Evolutionary conservation across 2,113 vertebrate species (phyloP), one percentile per base, ranked within the genome.

Genomic region (Colinus virginianus): DNA sequence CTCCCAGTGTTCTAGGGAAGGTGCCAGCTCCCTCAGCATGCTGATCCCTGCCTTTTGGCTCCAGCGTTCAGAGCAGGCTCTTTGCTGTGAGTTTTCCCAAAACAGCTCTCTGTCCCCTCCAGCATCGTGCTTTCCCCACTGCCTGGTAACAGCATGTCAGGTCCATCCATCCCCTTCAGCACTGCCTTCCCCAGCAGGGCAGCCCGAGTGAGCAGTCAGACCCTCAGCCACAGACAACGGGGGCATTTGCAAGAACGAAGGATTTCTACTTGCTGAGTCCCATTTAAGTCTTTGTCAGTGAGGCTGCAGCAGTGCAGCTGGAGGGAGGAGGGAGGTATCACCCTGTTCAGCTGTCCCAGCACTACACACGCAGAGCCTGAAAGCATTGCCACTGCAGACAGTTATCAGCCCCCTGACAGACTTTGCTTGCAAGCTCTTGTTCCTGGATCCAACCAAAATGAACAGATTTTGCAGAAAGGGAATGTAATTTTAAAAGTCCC

Each of bases 21-120:
- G 92, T 95, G 92, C 94, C 94, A 95, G 94, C 68, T 79, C 78
- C 55, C 93, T 93, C 81, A 94, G 84, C 55, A 84, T 94, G 43
- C 89, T 46, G 78, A 70, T 87, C 84, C 79, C 63, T 93, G 91
- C 75, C 77, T 92, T 93, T 79, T 92, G 89, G 92, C 87, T 93
- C 34, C 42, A 49, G 2, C 4, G 13, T 46, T 90, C 59, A n/a
- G 61, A 74, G 46, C 5, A 56, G 76, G 46, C 90, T 83, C 48
- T 72, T 62, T 62, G 81, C 30, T 19, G 20, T 2, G 63, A 87
- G 67, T 11, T 79, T 58, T 96, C 83, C 76, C 64, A 42, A 81
- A 32, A 36, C 21, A 88, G 66, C 55, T 86, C 56, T 86, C 64
- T 72, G 43, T 90, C 77, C 64, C 51, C 71, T 91, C 55, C 76